These are phyloP conservation scores for Halichoeres trimaculatus DNA, from an alignment of 2,113 vertebrate genomes.

Conservation along the genomic window DNA sequence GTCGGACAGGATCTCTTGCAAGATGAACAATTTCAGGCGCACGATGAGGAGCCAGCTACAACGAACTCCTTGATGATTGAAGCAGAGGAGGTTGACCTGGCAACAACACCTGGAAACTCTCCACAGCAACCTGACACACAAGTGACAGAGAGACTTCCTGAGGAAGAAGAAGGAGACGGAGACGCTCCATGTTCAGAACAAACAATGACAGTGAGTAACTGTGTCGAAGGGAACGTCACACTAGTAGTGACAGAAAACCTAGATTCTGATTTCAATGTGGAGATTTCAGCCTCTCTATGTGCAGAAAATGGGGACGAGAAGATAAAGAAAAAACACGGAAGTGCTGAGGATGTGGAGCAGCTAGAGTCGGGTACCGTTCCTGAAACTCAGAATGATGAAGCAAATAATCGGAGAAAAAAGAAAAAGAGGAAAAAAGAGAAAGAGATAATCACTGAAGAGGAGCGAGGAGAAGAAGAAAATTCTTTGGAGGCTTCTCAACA, in stretches of 20 bases:
- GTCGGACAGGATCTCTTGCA: not conserved
- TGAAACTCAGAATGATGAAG: slow-evolving; percentile 2
- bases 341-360: not conserved
- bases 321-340: slow-evolving; percentile 15
- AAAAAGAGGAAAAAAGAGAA: slow-evolving; percentile 19
- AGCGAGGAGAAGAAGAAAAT: not conserved
- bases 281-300: not conserved
- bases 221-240: not conserved
- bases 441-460: not conserved
- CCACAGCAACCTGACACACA: not conserved
- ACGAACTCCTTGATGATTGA: not conserved
- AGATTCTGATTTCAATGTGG: not conserved
- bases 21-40: not conserved
- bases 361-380: not conserved
- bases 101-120: not conserved
- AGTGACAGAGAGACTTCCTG: not conserved
- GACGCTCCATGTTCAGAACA: not conserved
- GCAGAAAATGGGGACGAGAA: not conserved
- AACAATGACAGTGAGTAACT: slow-evolving; percentile 35
- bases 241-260: not conserved
- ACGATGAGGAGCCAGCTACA: not conserved
- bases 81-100: not conserved
- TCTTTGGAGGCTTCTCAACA: slow-evolving; percentile 10
- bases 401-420: not conserved
- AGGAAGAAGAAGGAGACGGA: not conserved